Base-by-base conservation (phyloP, 2,797 vertebrate species). In the Oreonectes daqikongensis region DNA sequence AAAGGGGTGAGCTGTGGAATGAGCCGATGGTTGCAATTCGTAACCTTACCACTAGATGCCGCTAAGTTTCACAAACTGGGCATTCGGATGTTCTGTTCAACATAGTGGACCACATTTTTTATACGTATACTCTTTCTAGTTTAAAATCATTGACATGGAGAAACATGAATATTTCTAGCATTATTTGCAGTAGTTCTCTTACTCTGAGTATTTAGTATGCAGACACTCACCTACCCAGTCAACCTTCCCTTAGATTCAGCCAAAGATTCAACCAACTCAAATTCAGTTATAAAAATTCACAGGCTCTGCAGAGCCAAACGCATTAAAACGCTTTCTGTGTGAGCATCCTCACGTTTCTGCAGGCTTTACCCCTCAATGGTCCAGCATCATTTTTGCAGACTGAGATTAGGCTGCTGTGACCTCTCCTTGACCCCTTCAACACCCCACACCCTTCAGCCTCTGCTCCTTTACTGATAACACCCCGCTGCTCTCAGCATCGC, bases 381-480 rank as follows among this genome's bases (percentile, higher is more conserved):
- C 52, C 65, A 44, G 26, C 1, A 5, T 72, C 22, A 57, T 12
- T 24, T 18, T 22, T 67, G 14, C 14, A 5, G 60, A 4, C 42
- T 50, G 67, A 72, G 79, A 63, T 78, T 60, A 75, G 42, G 17
- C 55, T 42, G 7, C 75, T 48, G 32, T 61, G 59, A 42, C 77
- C 73, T 74, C 60, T 81, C 50, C 69, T 57, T 78, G 52, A 59
- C 78, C 67, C 52, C n/a, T 38, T 5, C 48, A 50, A 6, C 50
- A 20, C 35, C 59, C 48, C 46, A 6, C 59, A 44, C 50, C n/a
- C n/a, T 66, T 72, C 69, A 72, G 15, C 20, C 52, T 72, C 73
- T 78, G 65, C 26, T 69, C 38, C 53, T 68, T 35, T 61, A 22
- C 66, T 71, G 82, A 79, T 81, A 81, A 79, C 65, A 61, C 73